Evolutionary conservation across 1,140 invertebrate species (phyloP).

Genomic region (Drosophila fuyamai): DNA sequence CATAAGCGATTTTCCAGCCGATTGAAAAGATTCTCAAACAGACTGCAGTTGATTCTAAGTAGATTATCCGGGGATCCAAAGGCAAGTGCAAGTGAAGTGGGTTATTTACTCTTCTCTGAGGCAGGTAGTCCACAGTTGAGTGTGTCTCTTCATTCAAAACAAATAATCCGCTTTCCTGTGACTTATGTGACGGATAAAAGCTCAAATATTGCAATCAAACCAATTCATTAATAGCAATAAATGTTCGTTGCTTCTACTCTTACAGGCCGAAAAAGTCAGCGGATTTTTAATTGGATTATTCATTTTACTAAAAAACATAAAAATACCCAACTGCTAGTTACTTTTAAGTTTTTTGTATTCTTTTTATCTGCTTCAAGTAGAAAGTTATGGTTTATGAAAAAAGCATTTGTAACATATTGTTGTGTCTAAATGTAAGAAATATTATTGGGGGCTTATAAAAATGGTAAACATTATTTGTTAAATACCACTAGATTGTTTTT

Average conservation of each 20-base stretch:
- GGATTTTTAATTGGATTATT: too few species aligned
- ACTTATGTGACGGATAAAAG: conserved; percentile 3
- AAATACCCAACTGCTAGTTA: too few species aligned
- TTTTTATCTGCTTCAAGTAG: too few species aligned
- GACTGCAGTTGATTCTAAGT: conserved; percentile 44
- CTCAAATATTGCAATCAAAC: conserved; percentile 2
- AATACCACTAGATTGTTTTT: too few species aligned
- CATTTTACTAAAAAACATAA: too few species aligned
- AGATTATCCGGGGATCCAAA: conserved; percentile 26
- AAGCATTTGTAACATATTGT: too few species aligned
- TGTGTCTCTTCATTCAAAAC: conserved; percentile 4
- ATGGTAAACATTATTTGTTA: too few species aligned
- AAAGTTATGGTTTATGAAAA: too few species aligned
- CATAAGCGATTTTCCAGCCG: conserved; percentile 46
- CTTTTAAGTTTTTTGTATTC: too few species aligned
- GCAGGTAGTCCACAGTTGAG: conserved; percentile 14
- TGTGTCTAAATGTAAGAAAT: too few species aligned
- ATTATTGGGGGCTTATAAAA: too few species aligned
- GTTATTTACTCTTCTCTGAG: conserved; percentile 27
- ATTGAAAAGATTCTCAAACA: conserved; percentile 49
- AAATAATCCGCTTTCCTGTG: conserved; percentile 21
- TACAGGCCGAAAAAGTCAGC: not conserved
- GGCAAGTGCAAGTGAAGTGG: conserved; percentile 24
- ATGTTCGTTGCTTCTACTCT: not conserved
- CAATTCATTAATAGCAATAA: not conserved